These are phyloP conservation scores for Archegozetes longisetosus DNA, from an alignment of 1,140 invertebrate genomes.

Conservation along the genomic window DNA sequence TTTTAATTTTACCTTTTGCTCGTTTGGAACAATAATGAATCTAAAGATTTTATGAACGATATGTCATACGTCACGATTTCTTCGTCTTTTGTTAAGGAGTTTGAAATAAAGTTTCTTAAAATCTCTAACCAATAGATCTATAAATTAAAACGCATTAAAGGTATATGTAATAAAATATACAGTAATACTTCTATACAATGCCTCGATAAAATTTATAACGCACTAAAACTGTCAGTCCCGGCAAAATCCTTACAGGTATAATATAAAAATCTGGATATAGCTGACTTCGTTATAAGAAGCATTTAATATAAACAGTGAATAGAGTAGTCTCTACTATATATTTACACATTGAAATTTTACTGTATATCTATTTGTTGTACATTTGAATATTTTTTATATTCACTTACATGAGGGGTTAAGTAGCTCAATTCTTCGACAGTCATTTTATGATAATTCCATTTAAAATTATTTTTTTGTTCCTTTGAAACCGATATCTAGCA, in stretches of 20 bases:
- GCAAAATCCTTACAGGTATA: too few relatives aligned
- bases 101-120: neutral
- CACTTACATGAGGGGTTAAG: conserved; percentile 27
- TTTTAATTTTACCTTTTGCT: conserved; percentile 9
- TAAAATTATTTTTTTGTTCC: conserved; percentile 16
- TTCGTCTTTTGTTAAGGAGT: conserved; percentile 2
- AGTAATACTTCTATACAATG: too few relatives aligned
- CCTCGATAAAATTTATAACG: too few relatives aligned
- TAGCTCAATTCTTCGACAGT: conserved; percentile 7
- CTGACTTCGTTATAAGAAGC: too few relatives aligned
- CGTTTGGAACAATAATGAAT: conserved; percentile 3
- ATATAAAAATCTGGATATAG: too few relatives aligned
- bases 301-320: too few relatives aligned
- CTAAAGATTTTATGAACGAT: conserved; percentile 10
- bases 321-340: too few relatives aligned
- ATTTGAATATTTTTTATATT: neutral
- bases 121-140: conserved; percentile 14
- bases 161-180: too few relatives aligned
- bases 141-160: too few relatives aligned
- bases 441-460: conserved; percentile 16
- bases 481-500: conserved; percentile 7
- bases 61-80: conserved; percentile 16
- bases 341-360: too few relatives aligned
- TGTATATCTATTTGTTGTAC: neutral
- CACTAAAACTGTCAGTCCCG: too few relatives aligned